Evolutionary conservation across 2,888 invertebrate species (phyloP), one percentile per base, ranked within the genome.

Genomic region (Aspidiotus rigidus): DNA sequence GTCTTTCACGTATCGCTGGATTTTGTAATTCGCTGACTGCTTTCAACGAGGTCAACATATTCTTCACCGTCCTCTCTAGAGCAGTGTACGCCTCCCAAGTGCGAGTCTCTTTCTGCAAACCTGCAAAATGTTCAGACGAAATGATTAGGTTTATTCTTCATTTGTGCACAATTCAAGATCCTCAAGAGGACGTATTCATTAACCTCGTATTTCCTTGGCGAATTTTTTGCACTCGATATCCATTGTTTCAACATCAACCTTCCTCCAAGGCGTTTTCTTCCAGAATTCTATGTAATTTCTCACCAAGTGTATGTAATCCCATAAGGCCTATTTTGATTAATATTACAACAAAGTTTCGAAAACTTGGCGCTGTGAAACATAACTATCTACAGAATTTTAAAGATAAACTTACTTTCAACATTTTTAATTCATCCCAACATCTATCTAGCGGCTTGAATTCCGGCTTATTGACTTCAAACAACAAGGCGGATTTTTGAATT

Each of bases 181-280:
- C 5, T 28, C 28, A 28, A 3, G 28, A 28, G 28, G 28, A 28
- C 28, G 28, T 1, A 5, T 28, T 28, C 28, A 28, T 28, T 28
- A 28, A 80, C 82, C 81, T 76, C 92, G 83, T 70, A 93, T 90
- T 78, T 94, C 93, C 80, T 97, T 96, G 2, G 95, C 92, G 79
- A 97, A 97, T 77, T 95, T 93, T 78, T 97, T 97, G 79, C 96
- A 96, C 79, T 97, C 96, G 74, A 96, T 92, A 76, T 97, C 97
- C 95, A 97, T 96, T 76, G 95, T 94, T 80, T 97, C 97, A 55
- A 96, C 95, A 77, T 97, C 95, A 72, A 97, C 94, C 78, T 94
- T 92, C 70, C 92, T 84, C 97, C 97, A 97, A 0, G 93, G 92
- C 0, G 96, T 96, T 1, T 90, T 93, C 79, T 96, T 96, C 97